phyloP scores from a whole-genome alignment of 1,140 invertebrate genomes.

The Mycetomoellerius zeteki region DNA sequence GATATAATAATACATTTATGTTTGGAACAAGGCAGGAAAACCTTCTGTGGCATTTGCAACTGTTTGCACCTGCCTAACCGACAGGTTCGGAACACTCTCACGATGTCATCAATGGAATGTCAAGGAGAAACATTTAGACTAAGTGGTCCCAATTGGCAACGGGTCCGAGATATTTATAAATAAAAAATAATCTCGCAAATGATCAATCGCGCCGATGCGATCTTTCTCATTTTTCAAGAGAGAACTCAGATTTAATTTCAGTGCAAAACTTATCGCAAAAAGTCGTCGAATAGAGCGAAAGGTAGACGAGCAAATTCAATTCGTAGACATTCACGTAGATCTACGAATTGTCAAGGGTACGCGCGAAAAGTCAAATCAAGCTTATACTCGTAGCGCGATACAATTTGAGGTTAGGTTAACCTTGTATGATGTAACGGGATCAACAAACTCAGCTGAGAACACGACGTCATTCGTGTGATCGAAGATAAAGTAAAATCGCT shows the following conservation, averaged over 20 bases:
- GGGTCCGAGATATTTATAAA: conserved; percentile 81
- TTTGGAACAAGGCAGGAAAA: background rate
- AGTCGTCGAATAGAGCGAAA: background rate
- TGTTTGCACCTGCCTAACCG: too few species aligned
- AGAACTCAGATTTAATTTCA: background rate
- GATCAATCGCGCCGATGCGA: background rate
- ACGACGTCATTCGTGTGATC: background rate
- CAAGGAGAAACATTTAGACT: conserved; percentile 81
- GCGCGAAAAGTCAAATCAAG: background rate
- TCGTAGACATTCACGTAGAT: background rate
- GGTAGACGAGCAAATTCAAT: background rate
- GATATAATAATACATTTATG: background rate
- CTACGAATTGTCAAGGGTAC: background rate
- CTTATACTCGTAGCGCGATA: background rate
- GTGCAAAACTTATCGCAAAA: background rate
- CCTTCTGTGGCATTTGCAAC: background rate
- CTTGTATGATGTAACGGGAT: conserved; percentile 2
- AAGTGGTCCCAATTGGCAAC: conserved; percentile 75
- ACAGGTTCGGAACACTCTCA: background rate
- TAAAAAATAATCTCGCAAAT: conserved; percentile 64
- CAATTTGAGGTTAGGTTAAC: background rate
- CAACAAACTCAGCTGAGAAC: background rate
- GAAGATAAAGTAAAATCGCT: background rate
- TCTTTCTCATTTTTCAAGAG: background rate
- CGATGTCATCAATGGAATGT: conserved; percentile 78